These are phyloP conservation scores for Actinopyga echinites DNA, from an alignment of 53 echinoderm and acorn worm species.

Conservation along the genomic window DNA sequence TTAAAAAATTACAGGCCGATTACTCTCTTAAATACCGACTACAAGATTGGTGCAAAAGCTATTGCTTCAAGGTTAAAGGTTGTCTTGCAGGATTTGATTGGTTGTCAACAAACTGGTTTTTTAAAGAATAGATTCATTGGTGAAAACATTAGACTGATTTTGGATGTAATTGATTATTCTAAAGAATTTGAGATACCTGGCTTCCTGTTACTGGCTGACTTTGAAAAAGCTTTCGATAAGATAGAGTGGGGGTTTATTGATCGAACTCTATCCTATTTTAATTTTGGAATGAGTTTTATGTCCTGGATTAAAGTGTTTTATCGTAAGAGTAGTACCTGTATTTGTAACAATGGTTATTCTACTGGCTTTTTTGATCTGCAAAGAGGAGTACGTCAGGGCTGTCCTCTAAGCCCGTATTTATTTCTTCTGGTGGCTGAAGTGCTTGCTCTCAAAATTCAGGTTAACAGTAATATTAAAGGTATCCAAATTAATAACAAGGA, in stretches of 20 bases:
- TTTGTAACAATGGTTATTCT: conserved; percentile 51
- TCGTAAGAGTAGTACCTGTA: conserved; percentile 15
- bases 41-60: conserved; percentile 53
- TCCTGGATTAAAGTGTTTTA: conserved; percentile 28
- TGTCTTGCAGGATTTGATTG: conserved; percentile 43
- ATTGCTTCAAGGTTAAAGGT: conserved; percentile 50
- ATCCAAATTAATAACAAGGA: not conserved
- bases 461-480: not conserved
- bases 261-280: conserved; percentile 8
- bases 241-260: conserved; percentile 37
- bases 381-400: not conserved
- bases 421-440: conserved; percentile 44
- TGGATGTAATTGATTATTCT: conserved; percentile 33
- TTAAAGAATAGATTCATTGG: conserved; percentile 44
- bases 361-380: not conserved
- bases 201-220: conserved; percentile 32
- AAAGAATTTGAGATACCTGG: conserved; percentile 3
- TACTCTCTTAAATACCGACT: conserved; percentile 61
- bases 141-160: conserved; percentile 52
- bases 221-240: conserved; percentile 22
- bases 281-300: conserved; percentile 35
- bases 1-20: conserved; percentile 64
- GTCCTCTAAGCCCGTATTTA: conserved; percentile 45
- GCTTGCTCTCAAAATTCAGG: conserved; percentile 5
- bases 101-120: conserved; percentile 57